Percentiles rank a stretch among this genome's conserved stretches.
These are phyloP conservation scores for Phyllostomus discolor DNA, from an alignment of 2,113 vertebrate species.

Conservation along the genomic window DNA sequence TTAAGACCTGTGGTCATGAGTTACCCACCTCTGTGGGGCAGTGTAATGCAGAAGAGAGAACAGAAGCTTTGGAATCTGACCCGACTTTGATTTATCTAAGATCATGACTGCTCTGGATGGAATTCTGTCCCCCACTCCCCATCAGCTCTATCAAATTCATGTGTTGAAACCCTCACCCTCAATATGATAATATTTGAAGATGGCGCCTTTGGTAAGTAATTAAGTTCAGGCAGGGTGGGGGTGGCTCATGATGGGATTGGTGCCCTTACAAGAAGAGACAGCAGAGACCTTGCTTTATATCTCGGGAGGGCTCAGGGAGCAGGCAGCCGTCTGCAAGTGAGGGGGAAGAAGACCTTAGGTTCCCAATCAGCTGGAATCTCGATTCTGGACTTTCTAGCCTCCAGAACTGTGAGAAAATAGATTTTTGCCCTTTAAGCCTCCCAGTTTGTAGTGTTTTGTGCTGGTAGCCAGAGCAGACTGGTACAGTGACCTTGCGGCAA, in stretches of 20 bases:
- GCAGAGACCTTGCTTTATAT: not conserved
- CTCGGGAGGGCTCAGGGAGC: not conserved
- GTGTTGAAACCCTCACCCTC: not conserved
- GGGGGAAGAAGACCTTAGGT: not conserved
- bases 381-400: not conserved
- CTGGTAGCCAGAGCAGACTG: not conserved
- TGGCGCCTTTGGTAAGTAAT: not conserved
- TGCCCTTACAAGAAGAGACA: not conserved
- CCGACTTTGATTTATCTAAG: not conserved
- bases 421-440: not conserved
- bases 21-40: not conserved
- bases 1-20: not conserved
- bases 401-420: not conserved
- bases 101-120: not conserved
- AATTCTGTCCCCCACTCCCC: not conserved
- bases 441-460: not conserved
- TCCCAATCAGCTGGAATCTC: not conserved
- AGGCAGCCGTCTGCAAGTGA: not conserved
- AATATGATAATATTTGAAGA: not conserved
- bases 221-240: not conserved
- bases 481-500: not conserved
- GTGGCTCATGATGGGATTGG: not conserved
- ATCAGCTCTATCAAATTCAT: not conserved
- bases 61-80: not conserved
- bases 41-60: not conserved